These are phyloP conservation scores for Erithacus rubecula DNA, from an alignment of 2,797 vertebrate genomes.

Conservation along the genomic window DNA sequence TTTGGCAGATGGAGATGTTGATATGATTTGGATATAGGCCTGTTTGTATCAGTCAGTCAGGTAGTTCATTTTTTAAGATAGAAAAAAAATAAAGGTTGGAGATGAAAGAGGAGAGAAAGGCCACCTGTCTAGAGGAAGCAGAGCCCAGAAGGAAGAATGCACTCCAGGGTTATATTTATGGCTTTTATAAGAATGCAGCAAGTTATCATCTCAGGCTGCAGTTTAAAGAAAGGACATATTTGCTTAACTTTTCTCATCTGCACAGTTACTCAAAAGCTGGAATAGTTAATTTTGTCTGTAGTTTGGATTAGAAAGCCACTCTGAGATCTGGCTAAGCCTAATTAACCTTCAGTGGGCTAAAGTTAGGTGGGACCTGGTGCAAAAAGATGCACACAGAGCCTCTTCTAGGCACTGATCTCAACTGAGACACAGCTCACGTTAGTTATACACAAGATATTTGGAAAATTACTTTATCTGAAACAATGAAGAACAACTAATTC, in stretches of 20 bases:
- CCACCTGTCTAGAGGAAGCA: not conserved
- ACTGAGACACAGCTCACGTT: not conserved
- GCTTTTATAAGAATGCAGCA: not conserved
- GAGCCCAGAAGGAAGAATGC: not conserved
- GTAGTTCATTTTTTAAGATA: not conserved
- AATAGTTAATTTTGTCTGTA: not conserved
- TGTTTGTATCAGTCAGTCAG: conserved; percentile 13
- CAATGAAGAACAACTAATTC: not conserved
- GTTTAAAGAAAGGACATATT: not conserved
- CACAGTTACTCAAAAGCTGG: not conserved
- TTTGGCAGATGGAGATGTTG: conserved; percentile 13
- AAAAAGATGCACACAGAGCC: not conserved
- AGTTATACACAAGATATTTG: not conserved
- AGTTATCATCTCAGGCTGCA: not conserved
- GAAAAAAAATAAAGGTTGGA: not conserved
- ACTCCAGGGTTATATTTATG: fast-evolving
- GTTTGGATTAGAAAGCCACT: not conserved
- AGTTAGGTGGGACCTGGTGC: not conserved
- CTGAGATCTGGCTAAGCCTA: not conserved
- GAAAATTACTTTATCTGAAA: not conserved
- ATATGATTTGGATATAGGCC: conserved; percentile 34
- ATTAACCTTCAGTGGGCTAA: not conserved
- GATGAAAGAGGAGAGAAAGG: not conserved
- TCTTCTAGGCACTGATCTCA: not conserved
- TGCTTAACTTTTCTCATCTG: not conserved